Percentiles rank a stretch among this genome's conserved stretches.
phyloP scores from a whole-genome alignment of 2,888 invertebrate species.

The Oscheius sp. region DNA sequence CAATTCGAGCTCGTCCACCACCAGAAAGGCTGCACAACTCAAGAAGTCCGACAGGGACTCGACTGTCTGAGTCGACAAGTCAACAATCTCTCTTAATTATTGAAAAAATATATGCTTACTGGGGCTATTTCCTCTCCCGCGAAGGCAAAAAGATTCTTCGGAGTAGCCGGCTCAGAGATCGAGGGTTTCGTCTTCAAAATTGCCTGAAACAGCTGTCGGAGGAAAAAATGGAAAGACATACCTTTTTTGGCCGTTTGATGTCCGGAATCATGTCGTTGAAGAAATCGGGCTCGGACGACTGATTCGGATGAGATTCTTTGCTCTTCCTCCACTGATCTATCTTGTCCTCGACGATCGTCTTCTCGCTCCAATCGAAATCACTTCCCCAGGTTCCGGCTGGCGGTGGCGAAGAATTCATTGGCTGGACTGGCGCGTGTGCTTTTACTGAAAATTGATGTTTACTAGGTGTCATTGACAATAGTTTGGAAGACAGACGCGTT shows the following conservation, averaged over 20 bases:
- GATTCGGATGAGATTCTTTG: conserved; percentile 25
- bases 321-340: conserved; percentile 66
- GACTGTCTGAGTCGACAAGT: conserved; percentile 37
- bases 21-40: conserved; percentile 35
- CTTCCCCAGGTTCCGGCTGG: conserved; percentile 50
- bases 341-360: conserved; percentile 61
- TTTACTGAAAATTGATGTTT: neutral
- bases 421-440: neutral
- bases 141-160: conserved; percentile 56
- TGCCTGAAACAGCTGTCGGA: conserved; percentile 35
- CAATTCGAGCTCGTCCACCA: conserved; percentile 30
- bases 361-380: conserved; percentile 58
- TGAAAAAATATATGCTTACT: conserved; percentile 36
- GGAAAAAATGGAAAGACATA: conserved; percentile 21
- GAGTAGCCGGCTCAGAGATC: conserved; percentile 8
- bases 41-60: conserved; percentile 28
- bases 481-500: neutral
- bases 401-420: conserved; percentile 10
- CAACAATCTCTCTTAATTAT: conserved; percentile 27
- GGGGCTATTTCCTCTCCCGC: conserved; percentile 31
- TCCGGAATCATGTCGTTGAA: conserved; percentile 67
- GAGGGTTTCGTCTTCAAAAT: conserved; percentile 45
- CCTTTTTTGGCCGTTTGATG: conserved; percentile 66
- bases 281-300: conserved; percentile 58
- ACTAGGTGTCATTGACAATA: neutral